Evolutionary conservation across 2,797 vertebrate genomes (phyloP).

Genomic region (Parotocinclus haroldoi): DNA sequence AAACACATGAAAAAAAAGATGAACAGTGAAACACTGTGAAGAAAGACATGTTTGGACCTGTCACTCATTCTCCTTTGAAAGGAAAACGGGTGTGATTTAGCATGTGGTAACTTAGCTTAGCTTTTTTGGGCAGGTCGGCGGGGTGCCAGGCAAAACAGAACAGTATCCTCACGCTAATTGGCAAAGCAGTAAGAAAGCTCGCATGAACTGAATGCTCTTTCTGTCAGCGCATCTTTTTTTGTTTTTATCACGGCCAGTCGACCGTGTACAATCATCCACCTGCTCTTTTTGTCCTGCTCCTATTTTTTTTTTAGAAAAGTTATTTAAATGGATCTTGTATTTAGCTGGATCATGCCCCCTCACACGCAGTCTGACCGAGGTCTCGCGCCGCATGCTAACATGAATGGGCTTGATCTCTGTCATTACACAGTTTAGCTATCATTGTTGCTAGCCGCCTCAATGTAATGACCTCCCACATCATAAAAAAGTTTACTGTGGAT

Average conservation of each 20-base stretch:
- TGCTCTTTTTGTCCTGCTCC: slow-evolving; percentile 61
- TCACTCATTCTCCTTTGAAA: slow-evolving; percentile 53
- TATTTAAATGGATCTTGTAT: slow-evolving; percentile 60
- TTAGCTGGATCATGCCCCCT: slow-evolving; percentile 49
- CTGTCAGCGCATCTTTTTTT: slow-evolving; percentile 55
- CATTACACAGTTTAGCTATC: slow-evolving; percentile 39
- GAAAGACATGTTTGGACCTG: slow-evolving; percentile 46
- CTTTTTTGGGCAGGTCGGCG: slow-evolving; percentile 57
- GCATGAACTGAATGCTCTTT: slow-evolving; percentile 64
- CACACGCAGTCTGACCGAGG: slow-evolving; percentile 39
- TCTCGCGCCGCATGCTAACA: slow-evolving; percentile 9
- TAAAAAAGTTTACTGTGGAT: slow-evolving; percentile 15
- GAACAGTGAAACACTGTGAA: slow-evolving; percentile 51
- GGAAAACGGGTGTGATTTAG: slow-evolving; percentile 54
- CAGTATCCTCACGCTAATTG: slow-evolving; percentile 64
- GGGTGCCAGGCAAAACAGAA: slow-evolving; percentile 55
- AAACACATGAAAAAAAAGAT: slow-evolving; percentile 49
- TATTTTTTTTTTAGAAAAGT: slow-evolving; percentile 56
- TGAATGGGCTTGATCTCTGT: slow-evolving; percentile 43
- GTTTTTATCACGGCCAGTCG: slow-evolving; percentile 61
- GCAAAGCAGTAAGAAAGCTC: slow-evolving; percentile 60
- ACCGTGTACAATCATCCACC: slow-evolving; percentile 72
- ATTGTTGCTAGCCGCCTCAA: slow-evolving; percentile 8
- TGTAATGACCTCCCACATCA: slow-evolving; percentile 17
- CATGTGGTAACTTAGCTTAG: slow-evolving; percentile 53